A percentile compares a stretch with the other conserved stretches of the same genome.
Conservation (phyloP, 1,140 invertebrate species). For the Brachionus manjavacas region DNA sequence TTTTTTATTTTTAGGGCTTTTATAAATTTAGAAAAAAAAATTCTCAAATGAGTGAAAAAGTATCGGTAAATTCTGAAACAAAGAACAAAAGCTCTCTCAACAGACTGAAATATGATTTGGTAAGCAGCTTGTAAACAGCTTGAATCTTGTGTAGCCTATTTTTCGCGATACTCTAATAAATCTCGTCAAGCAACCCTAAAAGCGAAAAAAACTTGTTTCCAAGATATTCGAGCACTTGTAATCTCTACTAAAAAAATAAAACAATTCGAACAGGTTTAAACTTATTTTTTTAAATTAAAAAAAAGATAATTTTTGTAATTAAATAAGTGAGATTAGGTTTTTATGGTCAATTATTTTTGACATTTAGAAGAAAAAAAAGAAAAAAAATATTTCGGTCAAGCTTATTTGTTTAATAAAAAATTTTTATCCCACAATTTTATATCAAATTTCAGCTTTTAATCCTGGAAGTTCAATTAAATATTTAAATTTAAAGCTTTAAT, state of each 20-base stretch:
- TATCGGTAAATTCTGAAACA: background rate
- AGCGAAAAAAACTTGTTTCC: constrained; percentile 13
- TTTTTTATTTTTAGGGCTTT: background rate
- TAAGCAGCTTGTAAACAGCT: constrained; percentile 12
- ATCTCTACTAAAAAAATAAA: background rate
- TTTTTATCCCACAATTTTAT: background rate
- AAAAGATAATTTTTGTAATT: constrained; percentile 23
- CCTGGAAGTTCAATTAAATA: background rate
- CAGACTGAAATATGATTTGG: constrained; percentile 25
- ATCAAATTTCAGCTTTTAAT: constrained; percentile 6
- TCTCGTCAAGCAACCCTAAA: background rate
- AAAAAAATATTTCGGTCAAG: background rate
- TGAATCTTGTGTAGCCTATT: constrained; percentile 8
- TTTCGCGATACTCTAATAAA: background rate
- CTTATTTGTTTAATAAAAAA: constrained; percentile 24
- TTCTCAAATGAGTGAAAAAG: background rate
- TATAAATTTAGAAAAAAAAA: background rate
- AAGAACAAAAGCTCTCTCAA: background rate
- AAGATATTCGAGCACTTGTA: constrained; percentile 24
- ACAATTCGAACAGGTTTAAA: background rate
- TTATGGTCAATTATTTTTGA: constrained; percentile 40
- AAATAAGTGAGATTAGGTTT: background rate
- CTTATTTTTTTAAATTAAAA: background rate
- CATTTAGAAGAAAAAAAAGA: background rate
- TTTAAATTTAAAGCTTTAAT: background rate